These are phyloP conservation scores for Ifrita kowaldi DNA, from an alignment of 2,113 vertebrate genomes.

Conservation along the genomic window DNA sequence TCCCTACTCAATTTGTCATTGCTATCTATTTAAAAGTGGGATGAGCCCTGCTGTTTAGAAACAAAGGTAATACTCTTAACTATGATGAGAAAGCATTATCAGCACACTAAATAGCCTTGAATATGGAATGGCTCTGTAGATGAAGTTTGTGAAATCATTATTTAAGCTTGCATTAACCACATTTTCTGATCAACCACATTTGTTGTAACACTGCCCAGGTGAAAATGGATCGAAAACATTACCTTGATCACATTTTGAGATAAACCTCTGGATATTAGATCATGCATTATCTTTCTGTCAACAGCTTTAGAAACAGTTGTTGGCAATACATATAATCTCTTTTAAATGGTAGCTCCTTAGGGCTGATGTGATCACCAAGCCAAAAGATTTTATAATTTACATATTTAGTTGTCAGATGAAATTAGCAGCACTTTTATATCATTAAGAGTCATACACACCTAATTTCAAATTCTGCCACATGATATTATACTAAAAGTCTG, in stretches of 20 bases:
- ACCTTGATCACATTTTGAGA: constrained; percentile 33
- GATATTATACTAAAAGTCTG: constrained; percentile 40
- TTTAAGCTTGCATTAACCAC: constrained; percentile 19
- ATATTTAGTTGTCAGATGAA: constrained; percentile 66
- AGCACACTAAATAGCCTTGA: background rate
- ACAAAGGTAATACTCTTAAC: constrained; percentile 22
- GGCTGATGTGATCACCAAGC: constrained; percentile 63
- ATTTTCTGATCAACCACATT: constrained; percentile 4
- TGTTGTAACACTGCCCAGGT: background rate
- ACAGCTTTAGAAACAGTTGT: constrained; percentile 62
- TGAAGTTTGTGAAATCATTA: background rate
- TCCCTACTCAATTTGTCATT: background rate
- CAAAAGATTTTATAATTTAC: constrained; percentile 65
- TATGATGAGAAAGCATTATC: background rate
- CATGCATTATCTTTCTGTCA: constrained; percentile 43
- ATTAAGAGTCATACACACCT: constrained; percentile 46
- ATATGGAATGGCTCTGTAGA: background rate
- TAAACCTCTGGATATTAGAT: constrained; percentile 30
- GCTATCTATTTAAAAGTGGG: background rate
- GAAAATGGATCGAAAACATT: constrained; percentile 33
- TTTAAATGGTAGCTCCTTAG: constrained; percentile 65
- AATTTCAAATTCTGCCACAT: constrained; percentile 66
- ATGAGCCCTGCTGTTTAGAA: constrained; percentile 1
- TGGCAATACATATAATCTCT: constrained; percentile 56
- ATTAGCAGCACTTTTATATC: constrained; percentile 52